A percentile compares a stretch with the other conserved stretches of the same genome.
These are phyloP conservation scores for Campoletis raptor DNA, from an alignment of 2,888 invertebrate species.

Conservation along the genomic window DNA sequence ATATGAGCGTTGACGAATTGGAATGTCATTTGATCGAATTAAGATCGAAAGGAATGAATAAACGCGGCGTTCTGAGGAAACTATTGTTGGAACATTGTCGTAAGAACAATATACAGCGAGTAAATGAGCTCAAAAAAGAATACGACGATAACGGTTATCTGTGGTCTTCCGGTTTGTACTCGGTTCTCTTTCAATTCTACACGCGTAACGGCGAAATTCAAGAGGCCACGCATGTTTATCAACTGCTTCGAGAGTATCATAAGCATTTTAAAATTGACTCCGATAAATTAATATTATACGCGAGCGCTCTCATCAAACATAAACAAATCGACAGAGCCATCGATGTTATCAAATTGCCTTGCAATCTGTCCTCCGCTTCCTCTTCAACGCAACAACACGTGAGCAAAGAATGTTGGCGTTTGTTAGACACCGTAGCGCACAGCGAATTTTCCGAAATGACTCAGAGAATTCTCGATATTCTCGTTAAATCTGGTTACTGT, in stretches of 20 bases:
- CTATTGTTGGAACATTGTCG: slow-evolving; percentile 87
- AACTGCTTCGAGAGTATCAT: slow-evolving; percentile 86
- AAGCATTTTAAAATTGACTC: slow-evolving; percentile 88
- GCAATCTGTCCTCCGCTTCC: slow-evolving; percentile 70
- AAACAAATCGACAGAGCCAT: slow-evolving; percentile 56
- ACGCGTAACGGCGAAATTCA: slow-evolving; percentile 87
- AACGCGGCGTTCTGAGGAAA: slow-evolving; percentile 88
- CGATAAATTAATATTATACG: slow-evolving; percentile 89
- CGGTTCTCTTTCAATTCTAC: slow-evolving; percentile 88
- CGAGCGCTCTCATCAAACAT: slow-evolving; percentile 87
- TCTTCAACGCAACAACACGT: background rate
- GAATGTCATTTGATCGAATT: slow-evolving; percentile 89
- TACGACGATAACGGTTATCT: slow-evolving; percentile 85
- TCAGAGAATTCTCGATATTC: slow-evolving; percentile 85
- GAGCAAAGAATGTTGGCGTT: slow-evolving; percentile 87
- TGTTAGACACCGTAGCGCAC: slow-evolving; percentile 86
- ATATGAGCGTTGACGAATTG: slow-evolving; percentile 88
- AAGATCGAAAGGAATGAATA: slow-evolving; percentile 89
- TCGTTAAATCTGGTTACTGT: slow-evolving; percentile 87
- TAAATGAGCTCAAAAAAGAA: slow-evolving; percentile 86
- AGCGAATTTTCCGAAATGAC: slow-evolving; percentile 84
- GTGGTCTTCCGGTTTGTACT: slow-evolving; percentile 88
- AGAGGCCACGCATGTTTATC: slow-evolving; percentile 86
- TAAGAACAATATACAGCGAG: slow-evolving; percentile 86
- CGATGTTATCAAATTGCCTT: slow-evolving; percentile 23